phyloP scores from a whole-genome alignment of 2,888 invertebrate species.

The Calameuta idolon region DNA sequence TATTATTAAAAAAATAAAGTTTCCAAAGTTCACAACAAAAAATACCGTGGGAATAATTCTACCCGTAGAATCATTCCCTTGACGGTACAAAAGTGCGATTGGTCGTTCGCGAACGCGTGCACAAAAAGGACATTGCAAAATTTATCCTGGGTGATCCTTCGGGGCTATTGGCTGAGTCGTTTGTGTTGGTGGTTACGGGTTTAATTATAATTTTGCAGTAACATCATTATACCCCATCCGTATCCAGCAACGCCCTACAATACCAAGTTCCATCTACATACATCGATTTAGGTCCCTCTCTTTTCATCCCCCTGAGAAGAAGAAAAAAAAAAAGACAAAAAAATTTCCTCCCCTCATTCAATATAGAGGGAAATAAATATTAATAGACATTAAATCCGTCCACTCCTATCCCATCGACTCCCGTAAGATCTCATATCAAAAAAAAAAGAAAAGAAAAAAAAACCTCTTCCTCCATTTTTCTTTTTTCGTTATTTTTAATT shows the following conservation, averaged over 20 bases:
- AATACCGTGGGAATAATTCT: background rate
- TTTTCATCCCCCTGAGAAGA: background rate
- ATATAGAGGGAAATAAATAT: background rate
- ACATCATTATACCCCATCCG: constrained; percentile 14
- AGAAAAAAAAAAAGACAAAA: too few relatives aligned
- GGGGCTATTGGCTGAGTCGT: constrained; percentile 62
- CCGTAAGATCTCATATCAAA: too few relatives aligned
- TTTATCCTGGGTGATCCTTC: constrained; percentile 52
- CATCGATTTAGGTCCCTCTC: background rate
- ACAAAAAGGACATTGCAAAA: constrained; percentile 42
- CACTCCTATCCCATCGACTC: background rate
- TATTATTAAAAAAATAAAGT: background rate
- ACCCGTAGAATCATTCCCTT: background rate
- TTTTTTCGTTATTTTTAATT: constrained; percentile 40
- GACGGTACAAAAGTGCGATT: background rate
- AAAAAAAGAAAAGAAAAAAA: background rate
- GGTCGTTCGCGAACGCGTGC: background rate
- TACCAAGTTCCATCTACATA: background rate
- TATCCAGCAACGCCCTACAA: background rate
- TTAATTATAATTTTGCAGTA: constrained; percentile 30
- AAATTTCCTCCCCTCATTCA: background rate
- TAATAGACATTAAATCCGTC: background rate
- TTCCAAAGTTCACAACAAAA: background rate
- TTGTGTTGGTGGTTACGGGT: constrained; percentile 67
- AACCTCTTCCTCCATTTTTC: constrained; percentile 36